Conservation (phyloP, 2,113 vertebrate species). For the Perca schrenkii region DNA sequence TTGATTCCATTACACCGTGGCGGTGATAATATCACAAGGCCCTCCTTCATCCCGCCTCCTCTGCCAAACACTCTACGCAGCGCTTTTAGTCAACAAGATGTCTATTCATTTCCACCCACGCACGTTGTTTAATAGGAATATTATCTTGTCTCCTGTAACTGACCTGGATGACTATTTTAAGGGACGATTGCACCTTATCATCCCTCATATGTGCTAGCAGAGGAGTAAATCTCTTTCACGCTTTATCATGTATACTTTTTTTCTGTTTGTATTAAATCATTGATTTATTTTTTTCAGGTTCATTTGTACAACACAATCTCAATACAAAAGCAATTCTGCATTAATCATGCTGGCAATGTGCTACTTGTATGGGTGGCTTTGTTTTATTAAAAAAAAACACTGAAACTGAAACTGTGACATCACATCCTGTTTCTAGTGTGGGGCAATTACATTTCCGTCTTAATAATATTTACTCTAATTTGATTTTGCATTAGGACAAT, state of each 20-base stretch:
- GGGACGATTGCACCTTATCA: background rate
- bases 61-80: slow-evolving; percentile 17
- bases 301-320: background rate
- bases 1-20: slow-evolving; percentile 72
- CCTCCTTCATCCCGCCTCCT: slow-evolving; percentile 47
- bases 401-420: background rate
- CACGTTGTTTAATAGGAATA: slow-evolving; percentile 45
- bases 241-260: background rate
- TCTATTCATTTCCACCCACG: slow-evolving; percentile 24
- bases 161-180: slow-evolving; percentile 3
- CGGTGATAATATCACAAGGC: slow-evolving; percentile 66
- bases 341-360: no score
- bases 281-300: background rate
- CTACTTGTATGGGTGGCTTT: no score
- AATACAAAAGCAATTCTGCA: no score
- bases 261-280: background rate
- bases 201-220: no score
- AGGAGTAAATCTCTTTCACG: background rate
- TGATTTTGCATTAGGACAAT: no score
- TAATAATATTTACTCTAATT: background rate
- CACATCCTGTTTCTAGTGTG: background rate
- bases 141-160: slow-evolving; percentile 12
- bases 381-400: no score
- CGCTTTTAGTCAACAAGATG: slow-evolving; percentile 14
- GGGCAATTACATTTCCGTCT: background rate